These are phyloP conservation scores for Heliconius congener DNA, from an alignment of 1,140 invertebrate species.

Conservation along the genomic window DNA sequence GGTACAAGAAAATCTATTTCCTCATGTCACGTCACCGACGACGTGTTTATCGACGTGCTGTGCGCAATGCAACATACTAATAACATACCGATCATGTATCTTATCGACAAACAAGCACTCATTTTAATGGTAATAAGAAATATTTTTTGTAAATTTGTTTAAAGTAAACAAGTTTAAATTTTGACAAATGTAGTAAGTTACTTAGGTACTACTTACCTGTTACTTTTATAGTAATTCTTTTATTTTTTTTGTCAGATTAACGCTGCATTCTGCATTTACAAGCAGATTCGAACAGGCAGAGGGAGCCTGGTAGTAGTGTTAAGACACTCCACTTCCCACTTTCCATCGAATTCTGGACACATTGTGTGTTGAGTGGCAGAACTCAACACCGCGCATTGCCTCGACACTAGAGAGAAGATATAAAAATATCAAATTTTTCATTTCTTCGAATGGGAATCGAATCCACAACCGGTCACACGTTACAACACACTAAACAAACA, in stretches of 20 bases:
- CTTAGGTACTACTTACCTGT: neutral
- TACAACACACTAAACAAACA: neutral
- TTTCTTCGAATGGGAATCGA: too few relatives aligned
- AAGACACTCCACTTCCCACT: too few relatives aligned
- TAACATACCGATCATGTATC: neutral
- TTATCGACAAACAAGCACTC: neutral
- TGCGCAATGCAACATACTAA: constrained; percentile 11
- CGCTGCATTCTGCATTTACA: too few relatives aligned
- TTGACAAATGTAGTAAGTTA: neutral
- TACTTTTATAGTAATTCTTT: too few relatives aligned
- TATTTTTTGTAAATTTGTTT: neutral
- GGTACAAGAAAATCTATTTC: constrained; percentile 36
- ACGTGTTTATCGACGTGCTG: constrained; percentile 29
- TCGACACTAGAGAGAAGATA: too few relatives aligned
- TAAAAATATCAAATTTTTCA: too few relatives aligned
- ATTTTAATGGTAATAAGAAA: neutral
- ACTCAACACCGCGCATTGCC: too few relatives aligned
- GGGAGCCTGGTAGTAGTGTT: too few relatives aligned
- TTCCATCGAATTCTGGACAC: too few relatives aligned
- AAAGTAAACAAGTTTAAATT: neutral
- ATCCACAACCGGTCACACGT: neutral
- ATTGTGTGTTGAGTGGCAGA: too few relatives aligned
- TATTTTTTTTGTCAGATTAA: too few relatives aligned
- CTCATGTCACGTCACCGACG: constrained; percentile 32
- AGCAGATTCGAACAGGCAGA: too few relatives aligned